phyloP scores from a whole-genome alignment of 2,797 vertebrate genomes.

The Hozukius guyotensis region DNA sequence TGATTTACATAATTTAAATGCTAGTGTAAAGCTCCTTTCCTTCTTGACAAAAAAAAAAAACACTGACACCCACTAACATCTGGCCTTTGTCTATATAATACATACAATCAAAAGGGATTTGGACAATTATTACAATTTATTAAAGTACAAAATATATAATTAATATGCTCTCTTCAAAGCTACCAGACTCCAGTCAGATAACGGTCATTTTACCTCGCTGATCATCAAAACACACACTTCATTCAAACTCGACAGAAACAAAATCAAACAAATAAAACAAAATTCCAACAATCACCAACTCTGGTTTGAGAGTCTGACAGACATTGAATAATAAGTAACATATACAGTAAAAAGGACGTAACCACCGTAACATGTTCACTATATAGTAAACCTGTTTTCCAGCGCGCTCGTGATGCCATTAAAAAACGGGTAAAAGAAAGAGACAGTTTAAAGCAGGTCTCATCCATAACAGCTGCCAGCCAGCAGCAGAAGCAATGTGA shows the following conservation, averaged over 20 bases:
- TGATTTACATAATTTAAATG: background rate
- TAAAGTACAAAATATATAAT: background rate
- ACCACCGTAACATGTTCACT: background rate
- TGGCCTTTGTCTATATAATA: background rate
- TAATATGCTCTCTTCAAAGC: background rate
- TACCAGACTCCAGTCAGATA: background rate
- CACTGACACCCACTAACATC: background rate
- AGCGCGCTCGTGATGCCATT: background rate
- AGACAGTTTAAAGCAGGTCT: constrained; percentile 9
- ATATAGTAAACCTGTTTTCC: background rate
- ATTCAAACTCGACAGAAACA: background rate
- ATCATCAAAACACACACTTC: background rate
- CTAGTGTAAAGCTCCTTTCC: background rate
- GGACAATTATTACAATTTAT: background rate
- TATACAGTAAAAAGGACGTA: background rate
- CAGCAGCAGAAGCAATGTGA: constrained; percentile 22
- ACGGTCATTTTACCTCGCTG: background rate
- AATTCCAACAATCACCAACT: background rate
- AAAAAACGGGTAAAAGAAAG: background rate
- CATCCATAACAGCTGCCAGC: constrained; percentile 8
- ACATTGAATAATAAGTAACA: background rate
- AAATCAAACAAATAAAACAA: background rate
- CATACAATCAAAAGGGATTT: background rate
- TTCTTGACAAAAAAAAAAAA: background rate
- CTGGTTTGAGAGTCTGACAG: background rate